Base-by-base conservation (phyloP, 2,113 vertebrate species). In the Apus apus region DNA sequence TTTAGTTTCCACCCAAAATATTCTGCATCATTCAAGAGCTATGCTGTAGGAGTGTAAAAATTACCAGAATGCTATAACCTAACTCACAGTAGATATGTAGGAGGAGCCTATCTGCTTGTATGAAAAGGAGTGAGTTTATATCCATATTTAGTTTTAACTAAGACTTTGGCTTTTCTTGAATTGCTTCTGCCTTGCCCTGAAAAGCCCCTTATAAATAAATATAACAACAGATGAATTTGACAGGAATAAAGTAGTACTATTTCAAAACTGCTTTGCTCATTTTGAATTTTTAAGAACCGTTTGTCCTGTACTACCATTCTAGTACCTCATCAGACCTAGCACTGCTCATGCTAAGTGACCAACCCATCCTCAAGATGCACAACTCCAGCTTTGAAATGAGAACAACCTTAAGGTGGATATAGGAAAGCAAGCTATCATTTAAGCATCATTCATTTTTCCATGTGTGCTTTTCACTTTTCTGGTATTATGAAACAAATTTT, bases 1-100 rank as follows among this genome's bases (percentile, higher is more conserved):
- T 85, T 94, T 94, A 91, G 87, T 64, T 96, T 87, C 90, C 91
- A 83, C 90, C 53, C 82, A 80, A 96, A 96, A 94, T 71, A 96
- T 60, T 89, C 82, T 88, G 87, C 93, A 92, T 93, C 89, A 94
- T 92, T 94, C 77, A 79, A 89, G 58, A 93, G 40, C 56, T 94
- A 85, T 75, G 77, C 72, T 84, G 70, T 75, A 89, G 66, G 89
- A 94, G 70, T 84, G 45, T 45, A 92, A 92, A 93, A 94, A 93
- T 93, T 78, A 95, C 25, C 84, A 78, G 72, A 92, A 94, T 56
- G 57, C 48, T 78, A 68, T 57, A 93, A 64, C 29, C 29, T 85
- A 96, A 64, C 48, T 78, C 84, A 68, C 29, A 53, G 86, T 77
- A 93, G 67, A 67, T 96, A 89, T 61, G 60, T 58, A 82, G 94